Base-by-base conservation (phyloP, 2,797 vertebrate genomes). In the Pteropus rufus region DNA sequence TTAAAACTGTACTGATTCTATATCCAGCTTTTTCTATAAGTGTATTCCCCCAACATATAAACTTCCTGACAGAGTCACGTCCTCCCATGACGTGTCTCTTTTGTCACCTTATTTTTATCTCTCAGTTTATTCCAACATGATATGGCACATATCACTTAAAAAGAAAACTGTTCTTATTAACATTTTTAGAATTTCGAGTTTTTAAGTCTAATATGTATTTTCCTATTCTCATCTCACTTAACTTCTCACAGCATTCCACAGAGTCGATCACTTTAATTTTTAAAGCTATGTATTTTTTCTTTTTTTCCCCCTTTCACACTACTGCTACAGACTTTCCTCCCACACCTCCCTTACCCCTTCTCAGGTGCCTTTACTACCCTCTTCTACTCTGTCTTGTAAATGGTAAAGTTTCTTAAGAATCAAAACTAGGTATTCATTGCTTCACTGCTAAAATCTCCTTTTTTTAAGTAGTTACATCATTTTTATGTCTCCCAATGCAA, bases 301-400 rank as follows among this genome's bases (percentile, higher is more conserved):
- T 60, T 14, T 56, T 36, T 8, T 23, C 1, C 2, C 12, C 11
- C 21, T 5, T 26, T 54, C 3, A 14, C 14, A 41, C 4, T 6
- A 39, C 2, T 21, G 7, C 10, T n/a, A 29, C 0, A 7, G 16
- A 10, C 19, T 62, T 26, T 56, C 7, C 14, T 60, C 29, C 6
- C 24, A 19, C 1, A 4, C 0, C 34, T 5, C 75, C n/a, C 9
- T 4, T 44, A 7, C 4, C 3, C 29, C 4, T 52, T 31, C 54
- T 41, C 24, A 72, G 16, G 36, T 80, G 6, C 14, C 8, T 54
- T 56, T 64, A 8, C 9, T 31, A 18, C 1, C 4, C 62, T 29
- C 9, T 89, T 26, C 21, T n/a, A n/a, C 1, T 4, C 5, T 65
- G 3, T 52, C 6, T 9, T 36, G 16, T 67, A 44, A 24, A 39